Evolutionary conservation across 2,888 invertebrate species (phyloP), one percentile per base, ranked within the genome.

Genomic region (Catocala sponsa): DNA sequence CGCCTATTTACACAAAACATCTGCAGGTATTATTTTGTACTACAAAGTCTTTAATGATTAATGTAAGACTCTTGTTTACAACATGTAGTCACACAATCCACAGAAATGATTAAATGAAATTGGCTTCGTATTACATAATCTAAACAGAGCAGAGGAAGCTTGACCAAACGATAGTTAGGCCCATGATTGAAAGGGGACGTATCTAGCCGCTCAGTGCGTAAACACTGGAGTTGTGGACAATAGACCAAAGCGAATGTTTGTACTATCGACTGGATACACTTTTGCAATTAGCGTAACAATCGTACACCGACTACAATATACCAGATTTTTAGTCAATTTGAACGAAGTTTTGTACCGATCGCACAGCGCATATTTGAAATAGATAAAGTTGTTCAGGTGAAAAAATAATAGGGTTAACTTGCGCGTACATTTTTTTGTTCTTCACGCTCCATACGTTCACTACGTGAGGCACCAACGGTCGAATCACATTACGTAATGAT

Each of bases 171-270:
- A 70, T 78, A 77, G 77, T 73, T 74, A 68, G 79, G 76, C 79
- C 77, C 80, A 80, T 87, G 86, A 90, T 90, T 91, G 88, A 90
- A 90, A 88, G 87, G 84, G 83, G 87, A 83, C 79, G 84, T 74
- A 80, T 78, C 80, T 78, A 78, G 79, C 75, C 75, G 78, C 71
- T 76, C 76, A 66, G 73, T 76, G 58, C 58, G 79, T 82, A 90
- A 90, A 90, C 86, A 89, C 72, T 68, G 74, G 81, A 87, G 84
- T 81, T 84, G 82, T 84, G 86, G 84, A 91, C 89, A 90, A 90
- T 88, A 79, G 86, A 74, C 83, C 83, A 80, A 85, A 85, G 84
- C 84, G 79, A 80, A 78, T 88, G 88, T 89, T 89, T 89, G 85
- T 81, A 80, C 79, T 82, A 77, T 77, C 82, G 76, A 74, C 74